Evolutionary conservation across 2,113 vertebrate species (phyloP), one percentile per base, ranked within the genome.

Genomic region (Lophotis ruficrista): DNA sequence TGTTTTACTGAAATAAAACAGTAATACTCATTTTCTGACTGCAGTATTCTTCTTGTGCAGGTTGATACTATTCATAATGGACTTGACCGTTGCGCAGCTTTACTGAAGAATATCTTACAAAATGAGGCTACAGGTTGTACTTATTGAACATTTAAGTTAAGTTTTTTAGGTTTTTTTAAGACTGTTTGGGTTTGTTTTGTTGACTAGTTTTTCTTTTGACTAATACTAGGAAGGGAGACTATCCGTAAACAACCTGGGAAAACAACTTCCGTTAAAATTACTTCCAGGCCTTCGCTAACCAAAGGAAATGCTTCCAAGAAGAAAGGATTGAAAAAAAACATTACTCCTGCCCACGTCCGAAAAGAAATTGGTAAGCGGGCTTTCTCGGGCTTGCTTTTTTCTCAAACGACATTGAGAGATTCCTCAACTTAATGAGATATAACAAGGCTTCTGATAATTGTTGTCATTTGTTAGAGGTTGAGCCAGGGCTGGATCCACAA

Each of bases 31-130:
- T 69, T 82, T 96, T 80, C 77, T 97, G 61, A 97, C 62, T 80
- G 35, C 62, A 47, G 25, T 86, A 27, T 89, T 97, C 37, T 97
- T 64, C n/a, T n/a, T 91, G 60, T 94, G 54, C 90, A 99, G 99
- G 98, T 98, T 51, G 94, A 94, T 62, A 78, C 93, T 24, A 48
- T 98, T 57, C 98, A 98, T 65, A 83, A 95, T 24, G 99, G 98
- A 18, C 98, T 99, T 92, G 98, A 99, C 83, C 98, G 96, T 23
- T 99, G 99, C 98, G 98, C 99, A 48, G 97, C 98, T 90, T 98
- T 99, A 92, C 98, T 99, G 45, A 94, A 96, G 82, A 98, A 95
- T 79, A 98, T 99, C 75, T 98, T 99, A 48, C 97, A 98, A 93
- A 98, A 97, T 62, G 99, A 99, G 5, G 76, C 93, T 33, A 35